Base-by-base conservation (phyloP, 2,797 vertebrate genomes). In the Acridotheres tristis region DNA sequence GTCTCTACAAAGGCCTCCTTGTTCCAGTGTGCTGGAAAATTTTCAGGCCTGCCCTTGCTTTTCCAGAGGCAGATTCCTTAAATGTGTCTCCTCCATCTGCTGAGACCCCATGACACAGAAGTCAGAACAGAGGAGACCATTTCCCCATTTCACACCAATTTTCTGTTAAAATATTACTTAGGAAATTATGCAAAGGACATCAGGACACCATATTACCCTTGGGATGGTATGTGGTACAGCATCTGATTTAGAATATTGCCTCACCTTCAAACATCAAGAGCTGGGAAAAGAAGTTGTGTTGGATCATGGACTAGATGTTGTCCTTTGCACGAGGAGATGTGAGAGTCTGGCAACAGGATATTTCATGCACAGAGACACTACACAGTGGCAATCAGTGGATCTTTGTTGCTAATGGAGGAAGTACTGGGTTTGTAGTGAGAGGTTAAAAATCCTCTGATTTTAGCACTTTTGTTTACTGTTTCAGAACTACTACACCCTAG, bases 51-150 rank as follows among this genome's bases (percentile, higher is more conserved):
- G 40, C 40, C 16, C 15, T 42, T 42, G 40, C 40, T 42, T 42
- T 42, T 42, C 40, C 40, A 42, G 40, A 42, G 40, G 42, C 3
- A 6, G 32, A 42, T 92, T 90, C 45, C 74, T 47, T 47, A 23
- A 66, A 19, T 0, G 0, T 3, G 3, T 66, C 30, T 63, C 57
- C 29, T 26, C 51, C 3, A 1, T 16, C 5, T 5, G 27, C 81
- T 65, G 77, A 76, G 68, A 57, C 7, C 23, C 15, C 21, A 40
- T 10, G 9, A 16, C 38, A 40, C 5, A 5, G n/a, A 72, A 76
- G 7, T 83, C 22, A 63, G 47, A 68, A 36, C 25, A 68, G 47
- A 75, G 26, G 34, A 75, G 45, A 40, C 9, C 0, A 0, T 77
- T 80, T 59, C 27, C 54, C 45, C 13, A 9, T n/a, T 27, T 69